Evolutionary conservation across 2,797 vertebrate genomes (phyloP), one percentile per base, ranked within the genome.

Genomic region (Podarcis siculus): DNA sequence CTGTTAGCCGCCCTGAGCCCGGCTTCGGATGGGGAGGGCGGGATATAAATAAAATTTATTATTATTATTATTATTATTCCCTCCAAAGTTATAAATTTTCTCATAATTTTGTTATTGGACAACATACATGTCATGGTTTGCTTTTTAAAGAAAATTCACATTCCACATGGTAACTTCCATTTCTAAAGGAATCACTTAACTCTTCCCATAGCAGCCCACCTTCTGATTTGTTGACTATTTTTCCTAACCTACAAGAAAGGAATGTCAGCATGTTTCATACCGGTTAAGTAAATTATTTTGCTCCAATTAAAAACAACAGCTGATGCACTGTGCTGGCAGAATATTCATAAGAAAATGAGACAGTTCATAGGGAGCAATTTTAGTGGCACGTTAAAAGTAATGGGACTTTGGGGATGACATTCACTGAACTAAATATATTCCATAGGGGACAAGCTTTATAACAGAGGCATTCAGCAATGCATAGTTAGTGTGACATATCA

Each of bases 101-200:
- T 30, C 39, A 75, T 25, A 85, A 13, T 55, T 21, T 37, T 35
- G 21, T 79, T 69, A 78, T 67, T 25, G 9, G n/a, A 77, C 25
- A 32, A 21, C 39, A 15, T 0, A 0, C 45, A 5, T 35, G 49
- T 55, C 49, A 55, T 55, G 49, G 49, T 0, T 61, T 1, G 0
- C 17, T 64, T 64, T 4, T 5, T 25, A 81, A 79, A 21, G 37
- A 25, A 69, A 87, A 75, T 21, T 37, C 66, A 86, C 45, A 61
- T 0, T 27, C 13, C 7, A 67, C 21, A 82, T 67, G 1, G 30
- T 2, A 9, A 25, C 17, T 83, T 61, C 32, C 42, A 42, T 42
- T 13, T 3, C 61, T 58, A 1, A 1, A 55, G 67, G 12, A 27
- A 85, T 5, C 0, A 0, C 42, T 66, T n/a, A 17, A 55, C 12